Conservation (phyloP, 2,888 invertebrate species). For the Cremastobaeus sp. region DNA sequence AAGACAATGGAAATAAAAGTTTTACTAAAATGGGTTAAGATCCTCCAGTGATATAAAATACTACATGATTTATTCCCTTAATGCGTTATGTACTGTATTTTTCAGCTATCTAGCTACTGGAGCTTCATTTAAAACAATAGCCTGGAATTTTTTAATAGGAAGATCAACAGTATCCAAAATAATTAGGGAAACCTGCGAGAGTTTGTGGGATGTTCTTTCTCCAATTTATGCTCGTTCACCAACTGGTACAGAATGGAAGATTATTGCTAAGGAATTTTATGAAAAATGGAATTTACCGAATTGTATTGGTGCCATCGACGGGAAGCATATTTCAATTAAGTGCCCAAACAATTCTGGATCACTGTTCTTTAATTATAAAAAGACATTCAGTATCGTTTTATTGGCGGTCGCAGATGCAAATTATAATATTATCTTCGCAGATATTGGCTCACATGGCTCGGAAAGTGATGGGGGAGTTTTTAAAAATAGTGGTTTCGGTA, state of each 20-base stretch:
- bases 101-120: neutral
- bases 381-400: constrained; percentile 34
- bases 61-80: too few species aligned
- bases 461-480: constrained; percentile 19
- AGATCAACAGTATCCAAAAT: neutral
- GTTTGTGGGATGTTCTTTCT: neutral
- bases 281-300: constrained; percentile 9
- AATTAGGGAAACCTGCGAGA: constrained; percentile 1
- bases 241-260: neutral
- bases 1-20: too few species aligned
- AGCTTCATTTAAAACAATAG: neutral
- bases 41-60: too few species aligned
- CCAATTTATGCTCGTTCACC: neutral
- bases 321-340: constrained; percentile 34
- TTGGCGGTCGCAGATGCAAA: constrained; percentile 26
- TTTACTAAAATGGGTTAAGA: too few species aligned
- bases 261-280: constrained; percentile 12
- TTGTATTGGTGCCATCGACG: constrained; percentile 47
- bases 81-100: too few species aligned
- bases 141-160: neutral
- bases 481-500: constrained; percentile 8
- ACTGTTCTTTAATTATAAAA: constrained; percentile 48
- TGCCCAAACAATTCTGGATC: constrained; percentile 22
- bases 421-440: constrained; percentile 34
- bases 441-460: constrained; percentile 33